These are phyloP conservation scores for Himalopsyche kuldschensis DNA, from an alignment of 2,888 invertebrate genomes.

Conservation along the genomic window DNA sequence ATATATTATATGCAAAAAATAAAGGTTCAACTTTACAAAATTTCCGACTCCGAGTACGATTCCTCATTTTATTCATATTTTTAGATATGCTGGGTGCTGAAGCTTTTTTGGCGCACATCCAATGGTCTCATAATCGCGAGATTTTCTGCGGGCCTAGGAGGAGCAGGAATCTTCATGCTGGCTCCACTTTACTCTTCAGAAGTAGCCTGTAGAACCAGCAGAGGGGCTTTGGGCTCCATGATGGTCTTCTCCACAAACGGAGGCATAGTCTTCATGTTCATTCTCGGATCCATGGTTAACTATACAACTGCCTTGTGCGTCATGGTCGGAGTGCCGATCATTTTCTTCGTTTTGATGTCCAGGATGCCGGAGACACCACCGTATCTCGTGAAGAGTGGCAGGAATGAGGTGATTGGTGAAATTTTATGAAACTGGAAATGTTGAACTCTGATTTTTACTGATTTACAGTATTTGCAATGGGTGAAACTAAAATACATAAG, in stretches of 20 bases:
- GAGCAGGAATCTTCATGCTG: constrained; percentile 53
- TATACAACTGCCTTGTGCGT: constrained; percentile 58
- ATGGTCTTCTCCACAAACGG: constrained; percentile 56
- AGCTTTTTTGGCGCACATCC: constrained; percentile 22
- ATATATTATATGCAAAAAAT: too few relatives aligned
- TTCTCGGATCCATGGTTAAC: constrained; percentile 54
- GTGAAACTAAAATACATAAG: too few relatives aligned
- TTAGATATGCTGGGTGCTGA: constrained; percentile 30
- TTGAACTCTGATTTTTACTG: too few relatives aligned
- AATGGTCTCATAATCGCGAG: constrained; percentile 49
- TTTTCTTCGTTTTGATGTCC: constrained; percentile 54
- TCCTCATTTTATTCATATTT: not conserved
- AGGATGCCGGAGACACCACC: constrained; percentile 66
- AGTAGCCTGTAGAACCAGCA: constrained; percentile 55
- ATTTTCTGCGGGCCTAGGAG: constrained; percentile 56
- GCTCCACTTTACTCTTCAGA: constrained; percentile 59
- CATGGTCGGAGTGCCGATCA: constrained; percentile 53
- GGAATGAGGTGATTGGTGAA: constrained; percentile 19
- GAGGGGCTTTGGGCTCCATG: constrained; percentile 63
- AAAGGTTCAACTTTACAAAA: too few relatives aligned
- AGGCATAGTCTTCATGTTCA: constrained; percentile 56
- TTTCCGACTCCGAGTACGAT: too few relatives aligned
- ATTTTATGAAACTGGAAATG: too few relatives aligned
- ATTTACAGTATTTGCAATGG: too few relatives aligned
- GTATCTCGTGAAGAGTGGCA: constrained; percentile 51